Evolutionary conservation across 2,113 vertebrate species (phyloP), one percentile per base, ranked within the genome.

Genomic region (Ceyx cyanopectus): DNA sequence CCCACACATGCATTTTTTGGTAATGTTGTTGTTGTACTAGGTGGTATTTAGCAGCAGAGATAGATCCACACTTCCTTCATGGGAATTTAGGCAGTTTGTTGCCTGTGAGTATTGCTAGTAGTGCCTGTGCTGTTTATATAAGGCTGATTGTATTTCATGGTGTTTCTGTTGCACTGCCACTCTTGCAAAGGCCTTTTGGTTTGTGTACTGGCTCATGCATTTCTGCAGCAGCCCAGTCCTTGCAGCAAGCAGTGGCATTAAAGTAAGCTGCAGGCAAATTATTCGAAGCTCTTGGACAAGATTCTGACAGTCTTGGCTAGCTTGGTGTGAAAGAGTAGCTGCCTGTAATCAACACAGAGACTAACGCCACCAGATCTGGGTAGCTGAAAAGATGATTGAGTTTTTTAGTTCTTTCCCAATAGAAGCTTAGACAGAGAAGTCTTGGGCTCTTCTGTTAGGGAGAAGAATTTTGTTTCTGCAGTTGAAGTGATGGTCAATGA

Each of bases 401-500:
- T 21, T 92, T 80, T 70, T 82, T 27, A 84, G 53, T 43, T 81
- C 74, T 62, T 78, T 81, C 54, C 50, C 87, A 69, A 54, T 30
- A 89, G 50, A 78, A 79, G 19, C 24, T 69, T 27, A 73, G 32
- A 58, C 41, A 43, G 51, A 43, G 32, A 45, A 66, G 70, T 82
- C 58, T 58, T 72, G 32, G 40, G 46, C 32, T 63, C 63, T 85
- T 94, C 79, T 53, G 40, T 66, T 81, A 73, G 66, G 50, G 85
- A 69, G 43, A 87, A 92, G 66, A 77, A 62, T 91, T 95, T 94
- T 83, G 43, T 70, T 92, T 94, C 92, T 87, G 72, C 73, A 92
- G 60, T 87, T 94, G 84, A 93, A 92, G 30, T 69, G 78, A 93
- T 91, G 70, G 91, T 93, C 96, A 96, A 60, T 93, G 87, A 96